These are phyloP conservation scores for Nephrotoma appendiculata DNA, from an alignment of 2,888 invertebrate genomes.

Conservation along the genomic window DNA sequence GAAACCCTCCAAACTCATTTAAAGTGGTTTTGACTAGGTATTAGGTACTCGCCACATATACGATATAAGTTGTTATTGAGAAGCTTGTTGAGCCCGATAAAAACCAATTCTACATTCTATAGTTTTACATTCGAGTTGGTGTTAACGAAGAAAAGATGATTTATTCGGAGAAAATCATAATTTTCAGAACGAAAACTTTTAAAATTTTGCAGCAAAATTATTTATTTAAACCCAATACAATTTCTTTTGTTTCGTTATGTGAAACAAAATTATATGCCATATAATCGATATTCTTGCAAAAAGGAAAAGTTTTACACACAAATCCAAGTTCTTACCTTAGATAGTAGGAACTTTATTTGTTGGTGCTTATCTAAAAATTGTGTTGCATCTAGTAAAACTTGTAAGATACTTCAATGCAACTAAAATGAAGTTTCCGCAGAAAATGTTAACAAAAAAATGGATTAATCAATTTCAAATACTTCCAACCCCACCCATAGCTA, in stretches of 20 bases:
- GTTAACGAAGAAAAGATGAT: too few relatives aligned
- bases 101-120: too few relatives aligned
- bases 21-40: too few relatives aligned
- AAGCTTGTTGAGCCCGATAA: too few relatives aligned
- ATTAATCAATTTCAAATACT: background rate
- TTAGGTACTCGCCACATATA: too few relatives aligned
- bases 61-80: too few relatives aligned
- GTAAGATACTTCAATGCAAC: background rate
- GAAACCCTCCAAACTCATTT: too few relatives aligned
- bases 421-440: background rate
- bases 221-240: background rate
- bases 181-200: background rate
- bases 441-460: background rate
- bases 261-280: background rate
- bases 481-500: background rate
- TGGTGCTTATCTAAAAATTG: background rate
- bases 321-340: background rate
- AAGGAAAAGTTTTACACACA: background rate
- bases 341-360: background rate
- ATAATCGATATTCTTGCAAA: background rate
- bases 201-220: background rate
- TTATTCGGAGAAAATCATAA: background rate
- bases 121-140: too few relatives aligned
- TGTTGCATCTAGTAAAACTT: background rate
- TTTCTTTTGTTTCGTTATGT: background rate